These are phyloP conservation scores for Pecten maximus DNA, from an alignment of 2,888 invertebrate species.

Conservation along the genomic window DNA sequence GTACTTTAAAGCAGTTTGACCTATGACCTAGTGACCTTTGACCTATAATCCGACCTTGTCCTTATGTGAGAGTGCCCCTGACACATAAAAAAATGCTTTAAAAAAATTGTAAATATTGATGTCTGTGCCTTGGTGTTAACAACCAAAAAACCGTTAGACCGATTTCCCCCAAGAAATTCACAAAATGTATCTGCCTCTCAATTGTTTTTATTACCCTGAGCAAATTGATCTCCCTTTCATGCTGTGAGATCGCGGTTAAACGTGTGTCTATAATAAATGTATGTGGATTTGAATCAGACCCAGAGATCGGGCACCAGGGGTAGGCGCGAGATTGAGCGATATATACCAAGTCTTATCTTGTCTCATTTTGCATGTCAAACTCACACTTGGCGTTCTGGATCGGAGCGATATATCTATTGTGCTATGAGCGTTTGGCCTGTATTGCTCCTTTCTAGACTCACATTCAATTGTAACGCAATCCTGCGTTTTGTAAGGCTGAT, in stretches of 20 bases:
- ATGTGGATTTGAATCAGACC: background rate
- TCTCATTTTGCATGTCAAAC: slow-evolving; percentile 35
- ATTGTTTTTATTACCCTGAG: background rate
- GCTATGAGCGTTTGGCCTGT: background rate
- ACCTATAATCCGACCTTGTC: background rate
- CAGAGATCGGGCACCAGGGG: background rate
- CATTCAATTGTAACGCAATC: background rate
- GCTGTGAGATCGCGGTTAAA: background rate
- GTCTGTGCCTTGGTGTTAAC: background rate
- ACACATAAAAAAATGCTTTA: background rate
- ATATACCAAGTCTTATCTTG: background rate
- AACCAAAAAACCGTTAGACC: background rate
- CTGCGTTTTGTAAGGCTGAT: background rate
- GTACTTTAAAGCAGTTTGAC: background rate
- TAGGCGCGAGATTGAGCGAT: background rate
- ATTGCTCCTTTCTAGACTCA: background rate
- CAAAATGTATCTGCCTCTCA: background rate
- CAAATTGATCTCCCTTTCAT: slow-evolving; percentile 26
- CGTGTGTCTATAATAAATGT: background rate
- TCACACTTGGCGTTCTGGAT: slow-evolving; percentile 12
- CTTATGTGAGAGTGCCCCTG: background rate
- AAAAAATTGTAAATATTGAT: background rate
- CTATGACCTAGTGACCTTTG: background rate
- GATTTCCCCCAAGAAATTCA: slow-evolving; percentile 20
- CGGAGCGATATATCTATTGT: slow-evolving; percentile 9